Conservation (phyloP, 2,797 vertebrate genomes). For the Macroramphosus scolopax region DNA sequence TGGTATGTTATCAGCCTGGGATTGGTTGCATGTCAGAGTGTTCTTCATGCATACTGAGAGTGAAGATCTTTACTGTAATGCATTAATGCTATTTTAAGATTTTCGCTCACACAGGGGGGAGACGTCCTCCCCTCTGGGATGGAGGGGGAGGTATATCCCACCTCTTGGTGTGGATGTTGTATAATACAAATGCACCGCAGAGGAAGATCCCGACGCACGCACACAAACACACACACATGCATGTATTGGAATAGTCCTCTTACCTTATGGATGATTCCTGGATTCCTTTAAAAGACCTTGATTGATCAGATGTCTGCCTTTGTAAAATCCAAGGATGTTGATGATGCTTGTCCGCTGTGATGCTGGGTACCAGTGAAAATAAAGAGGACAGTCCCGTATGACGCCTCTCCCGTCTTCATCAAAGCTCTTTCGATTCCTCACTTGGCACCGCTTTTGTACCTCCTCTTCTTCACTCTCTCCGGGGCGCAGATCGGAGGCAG, state of each 20-base stretch:
- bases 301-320: conserved; percentile 3
- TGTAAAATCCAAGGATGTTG: conserved; percentile 9
- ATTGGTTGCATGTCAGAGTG: conserved; percentile 6
- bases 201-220: conserved; percentile 30
- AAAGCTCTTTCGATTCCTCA: conserved; percentile 20
- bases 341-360: no score
- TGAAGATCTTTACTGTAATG: no score
- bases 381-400: conserved; percentile 2
- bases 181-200: conserved; percentile 50
- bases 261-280: conserved; percentile 55
- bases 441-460: conserved; percentile 17
- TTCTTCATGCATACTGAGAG: not conserved
- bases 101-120: no score
- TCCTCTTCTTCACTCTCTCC: conserved; percentile 29
- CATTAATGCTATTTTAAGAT: no score
- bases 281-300: conserved; percentile 3
- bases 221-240: not conserved
- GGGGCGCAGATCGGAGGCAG: conserved; percentile 46
- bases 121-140: no score
- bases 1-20: conserved; percentile 12
- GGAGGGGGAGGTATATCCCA: conserved; percentile 48
- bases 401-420: conserved; percentile 21
- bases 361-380: no score
- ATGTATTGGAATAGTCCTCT: not conserved
- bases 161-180: conserved; percentile 40